Base-by-base conservation (phyloP, 1,140 invertebrate species). In the Aphelinus atriplicis region DNA sequence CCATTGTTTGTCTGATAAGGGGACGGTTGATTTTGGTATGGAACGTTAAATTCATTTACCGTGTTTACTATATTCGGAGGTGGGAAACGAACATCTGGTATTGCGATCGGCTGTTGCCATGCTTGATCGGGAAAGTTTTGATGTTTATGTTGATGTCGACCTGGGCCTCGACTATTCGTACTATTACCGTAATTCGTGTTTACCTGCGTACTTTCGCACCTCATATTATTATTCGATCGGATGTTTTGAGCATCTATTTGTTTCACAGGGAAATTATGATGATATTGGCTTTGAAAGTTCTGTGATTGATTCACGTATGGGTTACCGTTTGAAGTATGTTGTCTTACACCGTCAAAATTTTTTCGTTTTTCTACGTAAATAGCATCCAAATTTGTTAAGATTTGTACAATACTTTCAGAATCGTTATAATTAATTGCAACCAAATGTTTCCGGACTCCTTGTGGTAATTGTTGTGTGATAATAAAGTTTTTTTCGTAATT, bases 401-500 rank as follows among this genome's bases (percentile, higher is more conserved):
- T 66, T 61, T 78, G 77, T 7, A n/a, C 60, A 1, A 80, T 53
- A 57, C 10, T 55, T 3, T 48, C 71, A n/a, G 71, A 47, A 50
- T 80, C 7, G 10, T 51, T 1, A 50, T 66, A 76, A 72, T 78
- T 69, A 10, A 75, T 48, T 3, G 75, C 57, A 2, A 73, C 66
- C 42, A 77, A 57, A 2, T 61, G n/a, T 77, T 77, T 60, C 26
- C 60, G 55, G 5, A 80, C 53, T 6, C 70, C 51, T 7, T 46
- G 46, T 6, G 79, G 77, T 48, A 72, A 58, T 71, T 80, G 79
- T 68, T 78, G 69, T 26, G 78, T 51, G 10, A 80, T 78, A 2
- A 42, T 55, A 64, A 62, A 77, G 66, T 80, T 78, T 50, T 71
- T 80, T 71, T 80, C 77, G 63, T 78, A 80, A 2, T 60, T 53